Percentiles rank a stretch among this genome's conserved stretches.
phyloP scores from a whole-genome alignment of 2,888 invertebrate species.

The Drosophila paramelanica region DNA sequence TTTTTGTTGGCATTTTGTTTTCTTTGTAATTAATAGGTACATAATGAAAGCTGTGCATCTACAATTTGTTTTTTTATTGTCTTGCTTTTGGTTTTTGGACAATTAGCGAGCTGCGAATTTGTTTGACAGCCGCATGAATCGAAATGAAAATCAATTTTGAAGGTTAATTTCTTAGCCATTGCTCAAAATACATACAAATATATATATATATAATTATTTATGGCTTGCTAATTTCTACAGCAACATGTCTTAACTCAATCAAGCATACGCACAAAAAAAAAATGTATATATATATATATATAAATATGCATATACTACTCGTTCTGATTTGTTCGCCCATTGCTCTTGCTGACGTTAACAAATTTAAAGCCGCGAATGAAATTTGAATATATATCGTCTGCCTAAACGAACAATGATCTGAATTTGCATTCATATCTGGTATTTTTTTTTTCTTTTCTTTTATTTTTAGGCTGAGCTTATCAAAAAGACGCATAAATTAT shows the following conservation, averaged over 20 bases:
- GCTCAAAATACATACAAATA: neutral
- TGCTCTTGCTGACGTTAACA: slow-evolving; percentile 11
- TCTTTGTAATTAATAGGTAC: slow-evolving; percentile 72
- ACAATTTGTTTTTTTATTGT: slow-evolving; percentile 18
- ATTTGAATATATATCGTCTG: neutral
- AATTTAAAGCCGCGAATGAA: too few relatives aligned
- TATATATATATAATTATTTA: neutral
- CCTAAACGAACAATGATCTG: neutral
- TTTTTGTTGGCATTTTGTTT: slow-evolving; percentile 54
- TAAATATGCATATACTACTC: neutral
- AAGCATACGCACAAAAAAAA: neutral
- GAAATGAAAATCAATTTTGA: slow-evolving; percentile 83
- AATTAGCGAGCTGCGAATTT: slow-evolving; percentile 56
- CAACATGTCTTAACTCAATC: neutral
- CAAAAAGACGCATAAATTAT: slow-evolving; percentile 2
- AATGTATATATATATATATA: neutral
- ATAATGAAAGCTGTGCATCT: slow-evolving; percentile 72
- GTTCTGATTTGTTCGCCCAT: slow-evolving; percentile 13
- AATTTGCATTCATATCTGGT: neutral
- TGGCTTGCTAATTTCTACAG: slow-evolving; percentile 5
- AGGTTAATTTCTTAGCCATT: slow-evolving; percentile 58
- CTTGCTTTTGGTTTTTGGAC: slow-evolving; percentile 45
- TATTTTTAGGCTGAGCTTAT: neutral
- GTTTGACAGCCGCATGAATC: slow-evolving; percentile 32
- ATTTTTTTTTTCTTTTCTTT: neutral